A percentile compares a stretch with the other conserved stretches of the same genome.
Evolutionary conservation across 2,797 vertebrate genomes (phyloP).

Genomic region (Fratercula arctica): DNA sequence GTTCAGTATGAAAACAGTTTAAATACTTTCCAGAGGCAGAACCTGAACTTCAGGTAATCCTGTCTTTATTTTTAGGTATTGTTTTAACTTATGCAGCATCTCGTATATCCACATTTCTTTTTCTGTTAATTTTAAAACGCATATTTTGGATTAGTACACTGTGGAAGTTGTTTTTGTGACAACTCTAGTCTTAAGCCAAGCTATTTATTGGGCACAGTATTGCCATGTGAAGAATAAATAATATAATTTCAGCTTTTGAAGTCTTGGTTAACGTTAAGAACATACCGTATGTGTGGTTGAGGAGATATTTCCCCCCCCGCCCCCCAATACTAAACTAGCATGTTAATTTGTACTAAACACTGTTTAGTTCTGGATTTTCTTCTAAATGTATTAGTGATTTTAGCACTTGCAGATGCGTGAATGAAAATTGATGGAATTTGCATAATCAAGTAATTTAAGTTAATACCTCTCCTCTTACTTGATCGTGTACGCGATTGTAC

Average conservation of each 20-base stretch:
- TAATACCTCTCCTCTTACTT: background rate
- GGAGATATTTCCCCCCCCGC: background rate
- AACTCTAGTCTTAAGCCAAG: background rate
- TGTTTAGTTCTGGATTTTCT: background rate
- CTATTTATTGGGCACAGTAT: background rate
- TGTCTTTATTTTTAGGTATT: slow-evolving; percentile 34
- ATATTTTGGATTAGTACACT: background rate
- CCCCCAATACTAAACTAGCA: background rate
- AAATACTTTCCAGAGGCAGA: slow-evolving; percentile 32
- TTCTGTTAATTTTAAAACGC: background rate
- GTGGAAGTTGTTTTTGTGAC: background rate
- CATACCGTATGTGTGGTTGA: background rate
- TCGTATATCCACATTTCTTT: background rate
- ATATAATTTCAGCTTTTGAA: background rate
- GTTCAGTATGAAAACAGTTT: background rate
- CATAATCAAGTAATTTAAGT: background rate
- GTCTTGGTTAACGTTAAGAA: background rate
- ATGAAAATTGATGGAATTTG: background rate
- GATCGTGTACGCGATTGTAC: background rate
- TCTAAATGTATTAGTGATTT: background rate
- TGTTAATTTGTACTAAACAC: background rate
- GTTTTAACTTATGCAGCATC: background rate
- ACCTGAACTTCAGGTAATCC: slow-evolving; percentile 60
- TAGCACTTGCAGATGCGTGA: background rate
- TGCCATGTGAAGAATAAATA: background rate